phyloP scores from a whole-genome alignment of 2,888 invertebrate genomes.

The Parthenolecanium corni region DNA sequence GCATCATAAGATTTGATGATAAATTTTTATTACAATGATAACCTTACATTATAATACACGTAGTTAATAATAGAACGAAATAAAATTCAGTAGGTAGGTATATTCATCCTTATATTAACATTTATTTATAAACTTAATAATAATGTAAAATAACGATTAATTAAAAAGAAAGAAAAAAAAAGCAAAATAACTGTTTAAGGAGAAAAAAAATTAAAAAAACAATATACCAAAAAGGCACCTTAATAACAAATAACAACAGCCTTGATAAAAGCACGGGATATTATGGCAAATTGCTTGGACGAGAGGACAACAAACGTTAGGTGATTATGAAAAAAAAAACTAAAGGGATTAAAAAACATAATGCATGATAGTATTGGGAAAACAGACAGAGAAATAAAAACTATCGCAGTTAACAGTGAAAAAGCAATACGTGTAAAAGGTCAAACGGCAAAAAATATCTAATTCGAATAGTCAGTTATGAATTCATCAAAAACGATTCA shows the following conservation, averaged over 20 bases:
- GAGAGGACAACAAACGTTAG: constrained; percentile 6
- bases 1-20: too few species aligned
- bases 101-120: constrained; percentile 5
- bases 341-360: constrained; percentile 9
- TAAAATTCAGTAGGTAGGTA: background rate
- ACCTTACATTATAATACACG: background rate
- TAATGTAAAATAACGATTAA: background rate
- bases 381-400: background rate
- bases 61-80: background rate
- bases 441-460: background rate
- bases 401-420: background rate
- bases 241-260: constrained; percentile 27
- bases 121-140: background rate
- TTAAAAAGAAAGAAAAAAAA: background rate
- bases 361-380: background rate
- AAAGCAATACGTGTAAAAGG: background rate
- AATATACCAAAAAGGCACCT: constrained; percentile 17
- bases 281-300: constrained; percentile 21
- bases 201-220: constrained; percentile 13
- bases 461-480: background rate
- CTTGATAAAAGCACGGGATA: constrained; percentile 23
- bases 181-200: constrained; percentile 16
- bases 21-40: background rate
- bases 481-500: too few species aligned
- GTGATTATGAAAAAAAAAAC: constrained; percentile 9